Evolutionary conservation across 2,888 invertebrate species (phyloP), one percentile per base, ranked within the genome.

Genomic region (Euphydryas editha): DNA sequence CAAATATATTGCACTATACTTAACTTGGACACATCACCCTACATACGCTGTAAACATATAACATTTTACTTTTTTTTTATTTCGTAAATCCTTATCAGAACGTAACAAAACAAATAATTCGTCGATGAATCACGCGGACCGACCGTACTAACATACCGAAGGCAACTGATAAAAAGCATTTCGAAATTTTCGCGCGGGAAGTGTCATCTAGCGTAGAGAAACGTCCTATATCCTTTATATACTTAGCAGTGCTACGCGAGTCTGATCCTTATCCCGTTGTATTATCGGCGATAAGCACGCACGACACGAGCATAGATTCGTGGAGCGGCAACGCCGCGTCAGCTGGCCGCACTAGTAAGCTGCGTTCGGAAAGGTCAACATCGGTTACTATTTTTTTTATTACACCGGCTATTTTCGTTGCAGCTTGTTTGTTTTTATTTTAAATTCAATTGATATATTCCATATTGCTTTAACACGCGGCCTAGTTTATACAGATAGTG

Each of bases 141-240:
- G 70, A 74, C 72, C 75, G 79, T 81, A 80, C 75, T 78, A 75
- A 80, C 81, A 77, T 78, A 72, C 78, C 80, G 73, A 79, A 76
- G 78, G 80, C 83, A 82, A 88, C 90, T 91, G 92, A 92, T 92
- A 92, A 92, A 88, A 87, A 86, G 80, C 84, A 86, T 86, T 91
- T 91, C 90, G 87, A 91, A 93, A 90, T 92, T 92, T 92, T 92
- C 92, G 92, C 92, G 92, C 91, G 91, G 88, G 86, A 92, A 89
- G 87, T 83, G 81, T 80, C 81, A 78, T 80, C 81, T 81, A 80
- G 78, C 81, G 82, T 82, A 79, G 74, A 77, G 74, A 79, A 92
- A 91, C 83, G 88, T 83, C 87, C 79, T 86, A 93, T 87, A 80
- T 85, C 81, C 86, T 78, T 88, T 91, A 91, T 90, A 82, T 90